These are phyloP conservation scores for Aldrovandia affinis DNA, from an alignment of 2,797 vertebrate species.

Conservation along the genomic window DNA sequence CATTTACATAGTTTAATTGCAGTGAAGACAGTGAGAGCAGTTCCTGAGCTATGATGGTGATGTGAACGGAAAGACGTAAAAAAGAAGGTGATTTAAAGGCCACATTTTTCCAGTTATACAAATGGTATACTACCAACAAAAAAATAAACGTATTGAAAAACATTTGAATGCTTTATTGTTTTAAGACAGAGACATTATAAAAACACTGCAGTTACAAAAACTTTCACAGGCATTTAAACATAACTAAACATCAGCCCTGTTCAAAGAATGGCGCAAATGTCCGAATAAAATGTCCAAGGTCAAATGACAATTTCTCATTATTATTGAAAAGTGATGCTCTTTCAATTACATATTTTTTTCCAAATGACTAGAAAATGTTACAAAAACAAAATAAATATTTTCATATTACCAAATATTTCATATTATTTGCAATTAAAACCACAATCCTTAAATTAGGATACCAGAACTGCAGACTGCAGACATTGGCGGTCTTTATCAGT, in stretches of 20 bases:
- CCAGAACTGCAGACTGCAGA: neutral
- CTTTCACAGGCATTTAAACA: constrained; percentile 5
- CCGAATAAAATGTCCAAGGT: neutral
- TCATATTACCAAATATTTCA: neutral
- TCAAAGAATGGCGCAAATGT: neutral
- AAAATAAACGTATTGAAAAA: neutral
- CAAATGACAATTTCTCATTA: neutral
- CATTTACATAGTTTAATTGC: too few relatives aligned
- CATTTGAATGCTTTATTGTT: neutral
- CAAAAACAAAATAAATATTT: neutral
- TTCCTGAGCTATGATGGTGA: too few relatives aligned
- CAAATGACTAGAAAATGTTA: neutral
- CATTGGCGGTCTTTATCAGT: neutral
- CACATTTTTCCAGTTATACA: too few relatives aligned
- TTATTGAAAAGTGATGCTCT: neutral
- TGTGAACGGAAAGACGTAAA: too few relatives aligned
- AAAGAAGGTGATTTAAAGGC: too few relatives aligned
- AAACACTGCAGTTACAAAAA: constrained; percentile 8
- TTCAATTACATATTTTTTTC: neutral
- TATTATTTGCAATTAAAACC: neutral
- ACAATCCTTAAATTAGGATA: neutral
- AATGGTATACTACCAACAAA: too few relatives aligned
- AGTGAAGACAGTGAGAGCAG: too few relatives aligned
- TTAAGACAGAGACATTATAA: neutral
- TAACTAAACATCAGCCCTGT: neutral